These are phyloP conservation scores for Notothenia rossii DNA, from an alignment of 2,113 vertebrate species.

Conservation along the genomic window DNA sequence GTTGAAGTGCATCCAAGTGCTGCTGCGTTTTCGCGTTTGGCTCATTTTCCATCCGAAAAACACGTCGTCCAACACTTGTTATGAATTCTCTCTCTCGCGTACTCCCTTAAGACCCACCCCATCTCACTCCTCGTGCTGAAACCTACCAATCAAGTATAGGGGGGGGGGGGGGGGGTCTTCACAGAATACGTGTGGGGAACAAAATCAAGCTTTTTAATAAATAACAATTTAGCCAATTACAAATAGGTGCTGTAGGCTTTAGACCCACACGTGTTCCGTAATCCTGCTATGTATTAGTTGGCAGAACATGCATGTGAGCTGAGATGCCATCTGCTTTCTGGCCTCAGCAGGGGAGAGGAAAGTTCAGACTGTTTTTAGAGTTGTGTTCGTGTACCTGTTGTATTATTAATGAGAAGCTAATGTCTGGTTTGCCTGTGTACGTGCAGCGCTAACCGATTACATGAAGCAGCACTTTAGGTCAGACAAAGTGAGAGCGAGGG, in stretches of 20 bases:
- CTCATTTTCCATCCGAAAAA: no score
- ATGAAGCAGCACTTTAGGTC: neutral
- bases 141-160: no score
- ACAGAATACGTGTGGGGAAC: no score
- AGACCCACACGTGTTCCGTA: neutral
- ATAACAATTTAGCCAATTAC: neutral
- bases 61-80: no score
- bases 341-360: conserved; percentile 5
- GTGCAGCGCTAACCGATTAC: neutral
- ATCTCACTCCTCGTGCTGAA: no score
- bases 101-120: no score
- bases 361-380: conserved; percentile 43
- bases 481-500: neutral
- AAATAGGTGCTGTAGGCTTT: neutral
- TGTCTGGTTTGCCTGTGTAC: conserved; percentile 1
- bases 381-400: neutral
- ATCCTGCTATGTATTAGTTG: no score
- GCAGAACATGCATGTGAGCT: neutral
- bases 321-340: neutral
- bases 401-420: conserved; percentile 31
- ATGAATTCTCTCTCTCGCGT: no score
- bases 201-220: no score
- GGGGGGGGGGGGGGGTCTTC: no score
- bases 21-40: no score
- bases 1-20: no score